Conservation (phyloP, 2,797 vertebrate genomes). For the Myiotriccus ornatus region DNA sequence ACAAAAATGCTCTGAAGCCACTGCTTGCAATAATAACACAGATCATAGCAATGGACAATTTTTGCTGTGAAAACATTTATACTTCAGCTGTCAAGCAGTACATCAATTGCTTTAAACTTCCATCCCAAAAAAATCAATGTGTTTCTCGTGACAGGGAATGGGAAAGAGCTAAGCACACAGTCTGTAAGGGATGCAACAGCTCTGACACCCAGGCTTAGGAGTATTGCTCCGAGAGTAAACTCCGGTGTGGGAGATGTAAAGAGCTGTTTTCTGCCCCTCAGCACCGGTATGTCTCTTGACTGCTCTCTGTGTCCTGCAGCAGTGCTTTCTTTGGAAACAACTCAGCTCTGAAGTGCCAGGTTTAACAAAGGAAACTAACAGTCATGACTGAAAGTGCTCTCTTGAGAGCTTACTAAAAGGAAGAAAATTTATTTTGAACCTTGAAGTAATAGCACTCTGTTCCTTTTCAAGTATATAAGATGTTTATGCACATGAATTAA, state of each 20-base stretch:
- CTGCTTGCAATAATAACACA: neutral
- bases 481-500: neutral
- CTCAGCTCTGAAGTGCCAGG: neutral
- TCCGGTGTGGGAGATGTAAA: neutral
- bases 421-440: neutral
- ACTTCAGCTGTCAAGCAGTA: neutral
- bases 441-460: neutral
- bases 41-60: neutral
- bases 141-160: neutral
- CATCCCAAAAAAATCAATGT: neutral
- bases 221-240: neutral
- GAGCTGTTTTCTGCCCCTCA: neutral
- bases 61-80: neutral
- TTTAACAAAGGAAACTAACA: neutral
- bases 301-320: neutral
- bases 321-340: neutral
- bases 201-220: neutral
- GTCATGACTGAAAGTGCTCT: neutral
- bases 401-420: neutral
- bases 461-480: neutral
- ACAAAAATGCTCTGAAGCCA: neutral
- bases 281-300: neutral
- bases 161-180: neutral
- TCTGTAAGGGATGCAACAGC: neutral
- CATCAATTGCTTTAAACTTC: neutral